A percentile compares a stretch with the other conserved stretches of the same genome.
Conservation (phyloP, 2,797 vertebrate genomes). For the Eulemur albifrons region DNA sequence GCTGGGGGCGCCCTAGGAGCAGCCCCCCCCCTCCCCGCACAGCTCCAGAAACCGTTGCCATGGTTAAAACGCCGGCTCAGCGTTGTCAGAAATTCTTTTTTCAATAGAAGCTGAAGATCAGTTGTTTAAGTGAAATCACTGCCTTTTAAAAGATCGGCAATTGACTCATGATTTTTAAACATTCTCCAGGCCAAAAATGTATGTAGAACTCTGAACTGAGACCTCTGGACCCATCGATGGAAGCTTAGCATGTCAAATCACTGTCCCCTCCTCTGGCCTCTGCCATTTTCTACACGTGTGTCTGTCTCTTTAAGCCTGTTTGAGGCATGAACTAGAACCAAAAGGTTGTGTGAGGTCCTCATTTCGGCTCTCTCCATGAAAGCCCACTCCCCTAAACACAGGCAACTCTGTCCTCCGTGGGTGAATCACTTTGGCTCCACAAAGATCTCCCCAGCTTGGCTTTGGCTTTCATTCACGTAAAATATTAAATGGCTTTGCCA, state of each 20-base stretch:
- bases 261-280: neutral
- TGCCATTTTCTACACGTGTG: fast-evolving
- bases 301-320: neutral
- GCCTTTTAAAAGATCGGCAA: neutral
- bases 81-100: neutral
- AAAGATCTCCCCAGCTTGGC: neutral
- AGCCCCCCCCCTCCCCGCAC: too few species aligned
- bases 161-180: neutral
- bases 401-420: neutral
- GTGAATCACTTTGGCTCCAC: neutral
- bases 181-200: neutral
- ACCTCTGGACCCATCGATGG: neutral
- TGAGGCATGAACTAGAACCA: neutral
- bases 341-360: too few species aligned
- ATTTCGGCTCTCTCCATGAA: neutral
- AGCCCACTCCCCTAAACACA: too few species aligned
- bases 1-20: fast-evolving
- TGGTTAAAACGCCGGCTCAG: neutral
- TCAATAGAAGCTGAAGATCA: neutral
- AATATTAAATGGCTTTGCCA: neutral
- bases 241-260: fast-evolving
- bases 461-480: neutral
- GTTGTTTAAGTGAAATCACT: neutral
- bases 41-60: neutral
- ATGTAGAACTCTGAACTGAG: neutral